phyloP scores from a whole-genome alignment of 2,113 vertebrate species.

The Oncorhynchus gorbuscha region DNA sequence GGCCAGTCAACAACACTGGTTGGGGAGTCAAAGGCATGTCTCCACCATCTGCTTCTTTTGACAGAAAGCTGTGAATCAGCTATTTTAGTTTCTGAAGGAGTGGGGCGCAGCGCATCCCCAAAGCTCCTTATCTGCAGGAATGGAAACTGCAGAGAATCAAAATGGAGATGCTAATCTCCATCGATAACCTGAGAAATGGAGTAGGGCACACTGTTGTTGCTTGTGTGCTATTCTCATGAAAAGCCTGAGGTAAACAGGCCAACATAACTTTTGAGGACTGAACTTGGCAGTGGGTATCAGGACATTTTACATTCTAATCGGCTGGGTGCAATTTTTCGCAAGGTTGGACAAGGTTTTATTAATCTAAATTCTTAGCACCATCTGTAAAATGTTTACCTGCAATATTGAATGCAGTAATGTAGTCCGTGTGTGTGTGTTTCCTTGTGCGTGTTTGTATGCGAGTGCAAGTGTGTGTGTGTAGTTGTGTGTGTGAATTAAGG shows the following conservation, averaged over 20 bases:
- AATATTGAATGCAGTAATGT: neutral
- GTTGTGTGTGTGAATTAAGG: neutral
- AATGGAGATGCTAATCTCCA: conserved; percentile 22
- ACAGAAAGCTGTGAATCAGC: conserved; percentile 47
- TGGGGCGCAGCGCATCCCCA: neutral
- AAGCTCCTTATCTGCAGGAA: conserved; percentile 33
- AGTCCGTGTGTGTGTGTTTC: neutral
- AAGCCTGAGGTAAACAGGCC: no score
- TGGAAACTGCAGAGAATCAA: conserved; percentile 10
- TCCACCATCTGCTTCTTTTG: conserved; percentile 41
- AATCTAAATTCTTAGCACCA: neutral
- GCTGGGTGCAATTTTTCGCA: no score
- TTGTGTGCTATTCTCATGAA: no score
- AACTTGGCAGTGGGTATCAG: no score
- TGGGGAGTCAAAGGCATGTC: conserved; percentile 5
- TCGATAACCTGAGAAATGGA: no score
- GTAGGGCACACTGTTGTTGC: no score
- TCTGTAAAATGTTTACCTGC: conserved; percentile 6
- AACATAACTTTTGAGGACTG: neutral
- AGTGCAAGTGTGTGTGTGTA: neutral
- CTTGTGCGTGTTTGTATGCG: no score
- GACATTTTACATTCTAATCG: neutral
- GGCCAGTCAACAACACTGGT: conserved; percentile 18
- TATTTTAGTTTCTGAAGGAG: conserved; percentile 14
- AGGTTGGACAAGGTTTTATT: no score